Conservation (phyloP, 2,113 vertebrate species). For the Perca flavescens region DNA sequence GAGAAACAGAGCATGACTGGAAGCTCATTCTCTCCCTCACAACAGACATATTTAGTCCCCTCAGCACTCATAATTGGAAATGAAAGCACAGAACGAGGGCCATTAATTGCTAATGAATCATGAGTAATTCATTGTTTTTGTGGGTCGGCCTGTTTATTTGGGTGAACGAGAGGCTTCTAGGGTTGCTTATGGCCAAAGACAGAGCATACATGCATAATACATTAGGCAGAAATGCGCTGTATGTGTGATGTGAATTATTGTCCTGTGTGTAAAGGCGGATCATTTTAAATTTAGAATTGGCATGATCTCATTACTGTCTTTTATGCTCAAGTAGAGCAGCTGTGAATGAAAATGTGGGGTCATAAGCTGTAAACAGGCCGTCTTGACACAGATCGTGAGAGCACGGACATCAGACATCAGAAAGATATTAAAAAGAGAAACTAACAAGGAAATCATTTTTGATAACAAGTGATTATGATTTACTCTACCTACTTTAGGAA, state of each 20-base stretch:
- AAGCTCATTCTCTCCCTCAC: constrained; percentile 75
- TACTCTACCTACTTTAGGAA: neutral
- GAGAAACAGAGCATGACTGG: constrained; percentile 66
- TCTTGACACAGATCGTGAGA: constrained; percentile 56
- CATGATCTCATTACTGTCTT: constrained; percentile 63
- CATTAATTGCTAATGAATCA: constrained; percentile 88
- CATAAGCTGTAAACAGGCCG: constrained; percentile 40
- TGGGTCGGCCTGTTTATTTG: constrained; percentile 83
- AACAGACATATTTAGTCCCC: constrained; percentile 77
- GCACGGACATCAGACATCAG: neutral
- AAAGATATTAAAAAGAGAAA: constrained; percentile 1
- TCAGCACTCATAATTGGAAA: constrained; percentile 84
- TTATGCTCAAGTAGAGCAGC: constrained; percentile 58
- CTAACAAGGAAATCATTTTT: neutral
- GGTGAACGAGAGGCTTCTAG: constrained; percentile 75
- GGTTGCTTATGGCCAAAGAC: constrained; percentile 80
- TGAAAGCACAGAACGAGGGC: constrained; percentile 82
- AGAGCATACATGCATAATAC: constrained; percentile 80
- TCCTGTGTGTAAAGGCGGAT: constrained; percentile 66
- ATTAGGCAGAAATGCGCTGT: constrained; percentile 61
- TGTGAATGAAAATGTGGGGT: constrained; percentile 46
- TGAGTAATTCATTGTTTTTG: constrained; percentile 88
- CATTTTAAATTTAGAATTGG: constrained; percentile 67
- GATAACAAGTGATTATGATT: constrained; percentile 7
- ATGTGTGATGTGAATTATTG: constrained; percentile 66